Conservation (phyloP, 2,888 invertebrate genomes). For the Encarsia formosa region DNA sequence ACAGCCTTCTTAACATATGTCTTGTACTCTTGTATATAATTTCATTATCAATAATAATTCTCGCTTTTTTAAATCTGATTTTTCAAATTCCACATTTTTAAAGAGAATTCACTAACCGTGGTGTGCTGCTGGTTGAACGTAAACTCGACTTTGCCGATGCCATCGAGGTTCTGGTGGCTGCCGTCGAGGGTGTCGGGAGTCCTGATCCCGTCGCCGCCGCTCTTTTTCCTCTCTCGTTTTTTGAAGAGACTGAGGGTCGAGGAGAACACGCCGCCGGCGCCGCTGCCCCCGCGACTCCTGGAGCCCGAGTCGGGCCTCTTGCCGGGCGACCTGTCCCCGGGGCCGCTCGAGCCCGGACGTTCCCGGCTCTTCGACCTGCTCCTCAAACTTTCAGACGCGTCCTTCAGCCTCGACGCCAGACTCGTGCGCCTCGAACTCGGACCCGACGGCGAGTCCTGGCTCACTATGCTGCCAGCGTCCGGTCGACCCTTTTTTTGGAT, state of each 20-base stretch:
- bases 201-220: conserved; percentile 25
- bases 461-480: conserved; percentile 40
- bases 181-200: conserved; percentile 22
- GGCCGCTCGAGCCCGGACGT: conserved; percentile 32
- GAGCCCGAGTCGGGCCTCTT: conserved; percentile 4
- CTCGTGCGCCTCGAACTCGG: conserved; percentile 43
- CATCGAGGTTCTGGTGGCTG: conserved; percentile 2
- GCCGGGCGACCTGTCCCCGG: conserved; percentile 17
- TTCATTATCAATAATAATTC: too few relatives aligned
- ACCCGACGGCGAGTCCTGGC: conserved; percentile 45
- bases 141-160: conserved; percentile 37
- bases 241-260: conserved; percentile 48
- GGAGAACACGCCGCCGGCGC: conserved; percentile 44
- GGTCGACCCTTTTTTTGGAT: conserved; percentile 39
- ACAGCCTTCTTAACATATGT: too few relatives aligned
- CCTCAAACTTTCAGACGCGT: conserved; percentile 49
- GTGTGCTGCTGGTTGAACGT: conserved; percentile 38
- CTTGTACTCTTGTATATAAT: too few relatives aligned
- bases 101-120: too few relatives aligned
- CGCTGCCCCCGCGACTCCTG: not conserved
- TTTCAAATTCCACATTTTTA: too few relatives aligned
- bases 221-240: conserved; percentile 46
- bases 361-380: conserved; percentile 49
- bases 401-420: conserved; percentile 47
- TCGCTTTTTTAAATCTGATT: too few relatives aligned